Evolutionary conservation across 2,888 invertebrate species (phyloP).

Genomic region (Nomada goodeniana): DNA sequence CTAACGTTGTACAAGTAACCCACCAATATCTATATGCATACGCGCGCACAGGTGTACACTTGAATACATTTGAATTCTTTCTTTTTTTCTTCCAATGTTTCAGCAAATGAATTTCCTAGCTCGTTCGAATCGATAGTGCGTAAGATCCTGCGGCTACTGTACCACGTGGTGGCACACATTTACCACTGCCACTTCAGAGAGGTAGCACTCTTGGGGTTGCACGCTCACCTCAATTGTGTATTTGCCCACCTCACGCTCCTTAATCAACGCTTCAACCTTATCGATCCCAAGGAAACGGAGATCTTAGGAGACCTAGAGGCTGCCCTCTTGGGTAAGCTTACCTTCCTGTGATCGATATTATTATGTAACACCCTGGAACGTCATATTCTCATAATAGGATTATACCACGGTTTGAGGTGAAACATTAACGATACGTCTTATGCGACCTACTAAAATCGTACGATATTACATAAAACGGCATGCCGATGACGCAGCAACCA

Average conservation of each 20-base stretch:
- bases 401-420: slow-evolving; percentile 20
- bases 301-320: slow-evolving; percentile 96
- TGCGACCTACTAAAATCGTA: slow-evolving; percentile 23
- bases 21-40: neutral
- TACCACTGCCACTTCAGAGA: slow-evolving; percentile 99
- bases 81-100: slow-evolving; percentile 76
- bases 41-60: neutral
- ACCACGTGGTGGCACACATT: slow-evolving; percentile 99
- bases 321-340: slow-evolving; percentile 87
- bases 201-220: slow-evolving; percentile 96
- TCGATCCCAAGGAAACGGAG: slow-evolving; percentile 98
- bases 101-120: slow-evolving; percentile 97
- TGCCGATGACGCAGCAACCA: neutral
- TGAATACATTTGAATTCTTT: slow-evolving; percentile 18
- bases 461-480: slow-evolving; percentile 30
- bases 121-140: slow-evolving; percentile 97
- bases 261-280: slow-evolving; percentile 94
- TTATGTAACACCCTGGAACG: slow-evolving; percentile 29
- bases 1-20: neutral
- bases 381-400: slow-evolving; percentile 28
- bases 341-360: slow-evolving; percentile 32
- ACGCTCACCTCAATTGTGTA: slow-evolving; percentile 98
- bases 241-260: slow-evolving; percentile 97
- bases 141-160: slow-evolving; percentile 97
- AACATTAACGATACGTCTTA: slow-evolving; percentile 17